Evolutionary conservation across 2,888 invertebrate genomes (phyloP), one percentile per base, ranked within the genome.

Genomic region (Bursaphelenchus okinawaensis): DNA sequence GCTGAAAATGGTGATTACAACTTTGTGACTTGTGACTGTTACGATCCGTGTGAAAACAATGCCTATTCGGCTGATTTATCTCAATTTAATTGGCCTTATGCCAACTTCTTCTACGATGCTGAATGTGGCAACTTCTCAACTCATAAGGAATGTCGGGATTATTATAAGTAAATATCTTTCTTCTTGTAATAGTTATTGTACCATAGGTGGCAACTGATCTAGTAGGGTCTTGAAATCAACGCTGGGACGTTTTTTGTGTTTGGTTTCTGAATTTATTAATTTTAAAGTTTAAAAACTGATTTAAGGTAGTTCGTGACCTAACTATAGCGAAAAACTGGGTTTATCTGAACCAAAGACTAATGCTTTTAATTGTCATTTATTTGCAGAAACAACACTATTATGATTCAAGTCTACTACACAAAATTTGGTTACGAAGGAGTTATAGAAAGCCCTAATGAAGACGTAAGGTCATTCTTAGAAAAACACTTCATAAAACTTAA

Each of bases 1-100:
- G 62, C 23, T 9, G 22, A 63, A 29, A 63, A 63, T 31, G 64
- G 64, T 4, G 64, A 63, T 26, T 63, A 64, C 50, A 31, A 63
- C 26, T n/a, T n/a, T 23, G 64, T 40, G 4, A 40, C 27, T 24
- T 63, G 64, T 29, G 16, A n/a, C 1, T 63, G 64, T 29, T 19
- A 62, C 6, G n/a, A 20, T 4, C 62, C 62, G 20, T 62, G 62
- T 28, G 24, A 62, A 22, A 54, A 62, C n/a, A 23, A 20, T 12
- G 28, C 23, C 23, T 62, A 22, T 51, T 1, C 3, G 2, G 62
- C 52, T 9, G 55, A 62, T 4, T 1, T 62, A n/a, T 12, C n/a
- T 20, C 16, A 52, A 9, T 22, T 19, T 3, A 51, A 52, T 23
- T 62, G 62, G 62, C 62, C 62, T 28, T 12, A 26, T 19, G 62